Evolutionary conservation across 1,140 invertebrate genomes (phyloP).

Genomic region (Drosophila prosaltans): DNA sequence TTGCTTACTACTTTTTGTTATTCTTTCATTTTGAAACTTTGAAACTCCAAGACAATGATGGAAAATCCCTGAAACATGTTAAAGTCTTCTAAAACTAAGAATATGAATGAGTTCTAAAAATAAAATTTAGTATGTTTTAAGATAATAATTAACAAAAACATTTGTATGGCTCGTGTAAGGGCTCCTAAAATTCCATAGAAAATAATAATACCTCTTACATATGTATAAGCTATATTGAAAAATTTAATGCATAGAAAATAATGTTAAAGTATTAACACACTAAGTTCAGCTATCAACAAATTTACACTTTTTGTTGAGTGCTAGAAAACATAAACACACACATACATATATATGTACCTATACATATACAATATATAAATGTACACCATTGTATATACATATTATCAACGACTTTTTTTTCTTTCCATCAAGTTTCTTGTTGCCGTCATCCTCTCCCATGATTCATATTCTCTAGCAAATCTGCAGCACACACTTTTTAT

Average conservation of each 20-base stretch:
- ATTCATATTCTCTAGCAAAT: background rate
- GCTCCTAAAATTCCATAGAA: too few relatives aligned
- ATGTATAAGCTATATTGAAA: too few relatives aligned
- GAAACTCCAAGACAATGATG: too few relatives aligned
- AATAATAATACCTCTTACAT: background rate
- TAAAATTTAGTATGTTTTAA: too few relatives aligned
- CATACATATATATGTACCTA: background rate
- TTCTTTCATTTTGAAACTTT: too few relatives aligned
- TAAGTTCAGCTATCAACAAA: constrained; percentile 39
- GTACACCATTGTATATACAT: too few relatives aligned
- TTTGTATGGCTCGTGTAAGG: too few relatives aligned
- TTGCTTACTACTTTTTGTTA: too few relatives aligned
- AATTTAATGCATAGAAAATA: constrained; percentile 57
- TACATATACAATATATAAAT: background rate
- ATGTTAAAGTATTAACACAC: constrained; percentile 19
- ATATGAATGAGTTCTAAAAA: too few relatives aligned
- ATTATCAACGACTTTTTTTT: constrained; percentile 19
- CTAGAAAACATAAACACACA: background rate
- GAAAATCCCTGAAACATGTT: too few relatives aligned
- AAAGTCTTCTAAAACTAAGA: too few relatives aligned
- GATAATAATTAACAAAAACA: too few relatives aligned
- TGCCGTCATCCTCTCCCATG: background rate
- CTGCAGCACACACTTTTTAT: constrained; percentile 55
- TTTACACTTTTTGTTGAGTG: constrained; percentile 34
- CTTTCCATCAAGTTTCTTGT: constrained; percentile 18